Conservation (phyloP, 2,888 invertebrate genomes). For the Ditula angustiorana region DNA sequence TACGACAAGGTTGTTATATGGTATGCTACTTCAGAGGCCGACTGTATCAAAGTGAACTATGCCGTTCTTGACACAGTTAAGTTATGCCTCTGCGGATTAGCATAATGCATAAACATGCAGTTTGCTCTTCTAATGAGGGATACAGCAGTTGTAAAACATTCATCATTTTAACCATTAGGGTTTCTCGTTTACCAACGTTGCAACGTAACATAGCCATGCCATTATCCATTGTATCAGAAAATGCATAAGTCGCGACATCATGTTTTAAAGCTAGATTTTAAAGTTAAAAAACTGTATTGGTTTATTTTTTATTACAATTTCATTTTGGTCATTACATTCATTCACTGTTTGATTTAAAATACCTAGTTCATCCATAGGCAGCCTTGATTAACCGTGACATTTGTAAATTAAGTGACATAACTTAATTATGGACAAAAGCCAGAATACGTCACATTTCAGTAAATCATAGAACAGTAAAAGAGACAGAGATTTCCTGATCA, state of each 20-base stretch:
- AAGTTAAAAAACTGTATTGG: background rate
- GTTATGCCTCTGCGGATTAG: background rate
- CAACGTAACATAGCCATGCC: background rate
- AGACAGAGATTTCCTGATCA: no score
- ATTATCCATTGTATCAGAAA: background rate
- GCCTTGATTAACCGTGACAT: no score
- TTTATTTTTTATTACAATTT: no score
- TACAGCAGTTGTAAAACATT: background rate
- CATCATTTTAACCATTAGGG: background rate
- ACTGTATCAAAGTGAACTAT: background rate
- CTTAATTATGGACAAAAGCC: no score
- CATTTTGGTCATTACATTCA: no score
- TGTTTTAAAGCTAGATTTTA: background rate
- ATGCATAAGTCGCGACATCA: background rate
- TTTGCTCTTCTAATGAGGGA: slow-evolving; percentile 3
- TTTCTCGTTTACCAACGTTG: background rate
- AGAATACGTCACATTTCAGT: no score
- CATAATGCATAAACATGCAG: slow-evolving; percentile 14
- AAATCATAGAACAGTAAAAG: no score
- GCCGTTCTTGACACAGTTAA: slow-evolving; percentile 9
- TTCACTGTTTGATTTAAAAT: no score
- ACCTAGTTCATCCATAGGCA: no score
- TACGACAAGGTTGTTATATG: no score
- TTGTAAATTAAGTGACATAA: no score
- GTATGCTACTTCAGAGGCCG: no score